phyloP scores from a whole-genome alignment of 2,113 vertebrate species.

The Ammodytes dubius region DNA sequence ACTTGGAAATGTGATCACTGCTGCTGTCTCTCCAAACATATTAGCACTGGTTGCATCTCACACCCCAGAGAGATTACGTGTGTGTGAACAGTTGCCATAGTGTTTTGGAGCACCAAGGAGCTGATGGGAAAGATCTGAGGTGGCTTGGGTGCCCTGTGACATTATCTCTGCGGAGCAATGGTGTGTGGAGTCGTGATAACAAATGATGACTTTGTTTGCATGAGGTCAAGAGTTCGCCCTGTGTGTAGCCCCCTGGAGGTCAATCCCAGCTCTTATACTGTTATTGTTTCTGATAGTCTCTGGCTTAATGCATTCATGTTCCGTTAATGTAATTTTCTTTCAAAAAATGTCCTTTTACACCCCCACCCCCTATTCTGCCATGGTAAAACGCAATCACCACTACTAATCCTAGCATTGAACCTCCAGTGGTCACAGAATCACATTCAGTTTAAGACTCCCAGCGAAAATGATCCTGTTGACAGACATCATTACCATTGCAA shows the following conservation, averaged over 20 bases:
- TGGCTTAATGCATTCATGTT: conserved; percentile 29
- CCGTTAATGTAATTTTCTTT: conserved; percentile 18
- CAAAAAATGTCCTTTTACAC: conserved; percentile 13
- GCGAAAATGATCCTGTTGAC: conserved; percentile 68
- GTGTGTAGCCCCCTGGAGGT: conserved; percentile 23
- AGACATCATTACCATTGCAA: conserved; percentile 69
- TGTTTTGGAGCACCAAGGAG: conserved; percentile 52
- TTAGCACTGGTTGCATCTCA: conserved; percentile 68
- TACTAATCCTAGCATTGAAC: conserved; percentile 66
- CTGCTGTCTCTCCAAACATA: conserved; percentile 64
- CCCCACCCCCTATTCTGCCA: conserved; percentile 3
- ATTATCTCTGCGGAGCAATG: conserved; percentile 63
- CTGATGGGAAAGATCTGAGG: conserved; percentile 66
- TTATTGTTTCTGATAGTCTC: conserved; percentile 17
- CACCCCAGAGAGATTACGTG: conserved; percentile 62
- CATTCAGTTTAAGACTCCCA: conserved; percentile 59
- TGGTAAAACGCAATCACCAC: conserved; percentile 49
- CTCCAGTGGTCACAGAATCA: conserved; percentile 59
- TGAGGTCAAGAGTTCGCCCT: conserved; percentile 61
- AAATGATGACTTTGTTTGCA: conserved; percentile 51
- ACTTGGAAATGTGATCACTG: conserved; percentile 63
- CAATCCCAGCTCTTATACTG: conserved; percentile 2
- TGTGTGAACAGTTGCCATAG: conserved; percentile 65
- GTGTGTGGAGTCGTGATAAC: conserved; percentile 62
- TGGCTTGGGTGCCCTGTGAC: conserved; percentile 44